Evolutionary conservation across 1,140 invertebrate species (phyloP).

Genomic region (Carposina sasakii): DNA sequence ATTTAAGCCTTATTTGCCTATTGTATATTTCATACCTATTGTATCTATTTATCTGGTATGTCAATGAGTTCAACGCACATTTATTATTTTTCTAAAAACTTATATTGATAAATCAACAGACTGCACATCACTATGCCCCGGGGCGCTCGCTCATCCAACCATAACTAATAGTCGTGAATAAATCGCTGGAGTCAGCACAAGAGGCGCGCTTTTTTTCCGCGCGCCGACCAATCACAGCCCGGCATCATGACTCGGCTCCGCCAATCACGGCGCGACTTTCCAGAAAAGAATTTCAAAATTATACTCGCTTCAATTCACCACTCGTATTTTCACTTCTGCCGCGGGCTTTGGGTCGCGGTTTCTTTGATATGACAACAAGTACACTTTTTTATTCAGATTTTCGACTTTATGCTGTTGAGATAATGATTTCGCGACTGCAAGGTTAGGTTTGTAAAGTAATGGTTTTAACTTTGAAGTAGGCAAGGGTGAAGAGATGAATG

Average conservation of each 20-base stretch:
- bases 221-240: conserved; percentile 42
- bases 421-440: no score
- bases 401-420: neutral
- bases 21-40: no score
- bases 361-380: conserved; percentile 19
- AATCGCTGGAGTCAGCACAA: conserved; percentile 49
- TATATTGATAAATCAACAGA: no score
- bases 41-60: no score
- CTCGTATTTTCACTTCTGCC: conserved; percentile 42
- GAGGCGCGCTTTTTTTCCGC: conserved; percentile 46
- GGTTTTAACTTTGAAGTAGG: no score
- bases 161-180: conserved; percentile 67
- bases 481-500: no score
- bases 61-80: no score
- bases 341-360: conserved; percentile 38
- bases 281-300: conserved; percentile 56
- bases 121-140: conserved; percentile 30
- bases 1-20: no score
- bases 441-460: neutral
- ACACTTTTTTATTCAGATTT: conserved; percentile 1
- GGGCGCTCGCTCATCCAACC: conserved; percentile 45
- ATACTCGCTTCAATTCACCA: conserved; percentile 42
- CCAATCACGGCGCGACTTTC: conserved; percentile 40
- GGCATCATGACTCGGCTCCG: conserved; percentile 19
- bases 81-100: no score